phyloP scores from a whole-genome alignment of 2,888 invertebrate genomes.

The Limnephilus marmoratus region DNA sequence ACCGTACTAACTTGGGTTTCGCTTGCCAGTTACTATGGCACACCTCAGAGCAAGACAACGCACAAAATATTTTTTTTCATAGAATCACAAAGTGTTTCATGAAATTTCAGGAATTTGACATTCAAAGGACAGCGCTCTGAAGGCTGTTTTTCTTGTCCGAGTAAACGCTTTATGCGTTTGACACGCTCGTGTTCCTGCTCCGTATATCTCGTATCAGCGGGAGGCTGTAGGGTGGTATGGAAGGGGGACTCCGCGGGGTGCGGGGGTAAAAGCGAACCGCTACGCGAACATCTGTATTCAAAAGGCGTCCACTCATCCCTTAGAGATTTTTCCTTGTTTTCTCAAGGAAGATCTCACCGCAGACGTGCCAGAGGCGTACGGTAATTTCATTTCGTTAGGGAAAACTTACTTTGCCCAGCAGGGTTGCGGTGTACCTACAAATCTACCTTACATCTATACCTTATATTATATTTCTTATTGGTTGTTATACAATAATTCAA shows the following conservation, averaged over 20 bases:
- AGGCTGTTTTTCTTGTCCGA: slow-evolving; percentile 36
- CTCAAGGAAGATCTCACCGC: slow-evolving; percentile 58
- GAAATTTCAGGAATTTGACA: background rate
- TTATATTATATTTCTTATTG: background rate
- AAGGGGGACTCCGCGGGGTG: background rate
- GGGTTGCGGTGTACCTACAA: background rate
- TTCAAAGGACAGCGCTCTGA: slow-evolving; percentile 7
- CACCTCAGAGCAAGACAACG: background rate
- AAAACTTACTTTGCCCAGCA: slow-evolving; percentile 33
- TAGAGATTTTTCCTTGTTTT: slow-evolving; percentile 63
- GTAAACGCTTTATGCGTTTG: slow-evolving; percentile 62
- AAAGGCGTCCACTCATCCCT: slow-evolving; percentile 59
- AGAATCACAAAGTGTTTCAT: background rate
- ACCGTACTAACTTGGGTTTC: background rate
- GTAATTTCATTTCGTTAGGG: slow-evolving; percentile 64
- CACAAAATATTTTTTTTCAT: background rate
- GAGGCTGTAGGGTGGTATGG: background rate
- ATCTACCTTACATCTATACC: background rate
- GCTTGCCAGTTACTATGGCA: background rate
- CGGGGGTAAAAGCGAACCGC: slow-evolving; percentile 13
- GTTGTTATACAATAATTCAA: background rate
- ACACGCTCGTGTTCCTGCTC: slow-evolving; percentile 45
- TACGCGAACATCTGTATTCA: slow-evolving; percentile 65
- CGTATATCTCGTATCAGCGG: slow-evolving; percentile 13
- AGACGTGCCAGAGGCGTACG: slow-evolving; percentile 60